Evolutionary conservation across 2,797 vertebrate genomes (phyloP), one percentile per base, ranked within the genome.

Genomic region (Columba guinea): DNA sequence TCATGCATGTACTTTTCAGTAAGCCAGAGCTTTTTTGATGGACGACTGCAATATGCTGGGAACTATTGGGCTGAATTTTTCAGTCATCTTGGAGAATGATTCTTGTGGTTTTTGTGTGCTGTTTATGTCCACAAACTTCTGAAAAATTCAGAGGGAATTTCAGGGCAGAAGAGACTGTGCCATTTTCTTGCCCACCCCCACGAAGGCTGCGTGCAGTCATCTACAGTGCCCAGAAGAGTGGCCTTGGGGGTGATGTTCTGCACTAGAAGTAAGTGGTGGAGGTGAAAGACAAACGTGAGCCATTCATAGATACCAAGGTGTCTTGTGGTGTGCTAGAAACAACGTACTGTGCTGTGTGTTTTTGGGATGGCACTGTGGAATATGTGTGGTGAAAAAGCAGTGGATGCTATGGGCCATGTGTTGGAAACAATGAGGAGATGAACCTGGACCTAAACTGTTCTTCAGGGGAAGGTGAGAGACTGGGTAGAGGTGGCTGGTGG

Each of bases 401-500:
- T 39, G 44, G n/a, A 14, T 39, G 51, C 51, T 32, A 2, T 12
- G 21, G 37, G 22, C 52, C 2, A 1, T 37, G 10, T 8, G 0
- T 60, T 39, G 14, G 24, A 27, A 41, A 56, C 34, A 44, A 58
- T 59, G 63, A 71, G 30, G 28, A 39, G 24, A 12, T 80, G 30
- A 69, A 58, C 24, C 10, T 77, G 56, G 22, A 87, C 28, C 22
- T 64, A 13, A 67, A 37, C 6, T 11, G 10, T 28, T 70, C 41
- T 56, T 83, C 0, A 3, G 18, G 17, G 18, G 24, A 83, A 71
- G 26, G 32, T 39, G 34, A 34, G 60, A 34, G 37, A 35, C n/a
- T 41, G 63, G 17, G 11, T 49, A 11, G 27, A 71, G 27, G 27
- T 71, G 16, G 2, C 9, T 9, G 22, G 13, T 27, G 27, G 23